phyloP scores from a whole-genome alignment of 2,797 vertebrate species.

The Taenioides sp. region DNA sequence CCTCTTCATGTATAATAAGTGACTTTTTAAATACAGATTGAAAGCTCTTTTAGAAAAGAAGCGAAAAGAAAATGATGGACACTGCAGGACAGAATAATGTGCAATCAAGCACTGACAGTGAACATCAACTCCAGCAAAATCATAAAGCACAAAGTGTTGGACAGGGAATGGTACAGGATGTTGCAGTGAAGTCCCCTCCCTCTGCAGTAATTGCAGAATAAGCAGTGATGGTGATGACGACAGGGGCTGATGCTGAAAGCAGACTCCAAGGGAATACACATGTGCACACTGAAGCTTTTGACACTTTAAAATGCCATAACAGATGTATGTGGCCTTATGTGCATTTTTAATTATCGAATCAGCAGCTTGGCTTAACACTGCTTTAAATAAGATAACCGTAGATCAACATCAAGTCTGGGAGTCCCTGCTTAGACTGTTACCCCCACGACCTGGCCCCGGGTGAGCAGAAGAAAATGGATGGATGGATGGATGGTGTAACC shows the following conservation, averaged over 20 bases:
- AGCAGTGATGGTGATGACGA: conserved; percentile 45
- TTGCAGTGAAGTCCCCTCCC: conserved; percentile 39
- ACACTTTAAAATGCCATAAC: background rate
- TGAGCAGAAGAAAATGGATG: too few relatives aligned
- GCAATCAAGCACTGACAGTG: background rate
- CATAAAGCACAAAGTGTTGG: background rate
- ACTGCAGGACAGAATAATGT: background rate
- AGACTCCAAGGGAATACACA: conserved; percentile 37
- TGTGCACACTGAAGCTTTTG: conserved; percentile 9
- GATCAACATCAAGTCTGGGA: too few relatives aligned
- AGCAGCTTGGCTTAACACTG: conserved; percentile 12
- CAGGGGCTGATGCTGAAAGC: conserved; percentile 34
- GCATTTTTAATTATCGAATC: background rate
- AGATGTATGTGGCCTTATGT: background rate
- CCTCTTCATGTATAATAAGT: background rate
- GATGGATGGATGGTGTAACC: background rate
- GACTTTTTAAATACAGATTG: background rate
- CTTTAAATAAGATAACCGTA: conserved; percentile 33
- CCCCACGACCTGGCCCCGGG: too few relatives aligned
- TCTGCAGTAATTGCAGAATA: conserved; percentile 51
- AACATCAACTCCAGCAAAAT: background rate
- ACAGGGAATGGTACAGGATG: conserved; percentile 5
- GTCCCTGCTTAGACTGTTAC: too few relatives aligned
- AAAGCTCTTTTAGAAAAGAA: background rate
- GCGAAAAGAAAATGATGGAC: background rate